phyloP scores from a whole-genome alignment of 2,797 vertebrate species.

The Crocidura indochinensis region DNA sequence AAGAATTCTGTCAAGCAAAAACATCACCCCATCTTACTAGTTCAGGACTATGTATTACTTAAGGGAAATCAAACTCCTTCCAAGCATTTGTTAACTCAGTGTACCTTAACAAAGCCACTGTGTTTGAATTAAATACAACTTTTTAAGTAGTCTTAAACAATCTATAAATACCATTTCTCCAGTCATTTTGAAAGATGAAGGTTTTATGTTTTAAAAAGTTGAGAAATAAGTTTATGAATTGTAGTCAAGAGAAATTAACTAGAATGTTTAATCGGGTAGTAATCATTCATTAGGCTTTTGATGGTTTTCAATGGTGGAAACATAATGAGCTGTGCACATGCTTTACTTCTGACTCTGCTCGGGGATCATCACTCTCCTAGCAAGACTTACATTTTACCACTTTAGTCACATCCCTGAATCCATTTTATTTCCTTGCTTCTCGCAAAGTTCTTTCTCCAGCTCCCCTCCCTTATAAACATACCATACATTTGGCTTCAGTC shows the following conservation, averaged over 20 bases:
- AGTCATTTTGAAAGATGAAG: slow-evolving; percentile 38
- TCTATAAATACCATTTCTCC: not conserved
- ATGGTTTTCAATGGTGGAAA: too few species aligned
- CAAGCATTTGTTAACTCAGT: slow-evolving; percentile 39
- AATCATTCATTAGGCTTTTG: not conserved
- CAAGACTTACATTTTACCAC: too few species aligned
- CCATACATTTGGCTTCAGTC: not conserved
- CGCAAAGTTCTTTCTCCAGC: not conserved
- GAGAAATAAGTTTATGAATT: slow-evolving; percentile 68
- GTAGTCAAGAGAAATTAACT: slow-evolving; percentile 15
- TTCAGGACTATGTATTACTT: slow-evolving; percentile 47
- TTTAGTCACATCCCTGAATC: not conserved
- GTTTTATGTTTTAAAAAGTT: slow-evolving; percentile 58
- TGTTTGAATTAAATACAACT: slow-evolving; percentile 71
- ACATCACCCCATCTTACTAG: not conserved
- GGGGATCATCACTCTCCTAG: too few species aligned
- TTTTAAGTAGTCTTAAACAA: slow-evolving; percentile 53
- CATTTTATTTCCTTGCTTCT: not conserved
- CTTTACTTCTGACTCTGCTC: too few species aligned
- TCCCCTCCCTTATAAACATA: not conserved
- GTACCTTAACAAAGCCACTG: not conserved
- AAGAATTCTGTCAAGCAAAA: slow-evolving; percentile 75
- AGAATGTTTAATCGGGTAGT: not conserved
- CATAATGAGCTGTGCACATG: too few species aligned
- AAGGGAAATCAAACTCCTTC: slow-evolving; percentile 55